A percentile compares a stretch with the other conserved stretches of the same genome.
phyloP scores from a whole-genome alignment of 2,797 vertebrate species.

The Melanotaenia parkinsoni region DNA sequence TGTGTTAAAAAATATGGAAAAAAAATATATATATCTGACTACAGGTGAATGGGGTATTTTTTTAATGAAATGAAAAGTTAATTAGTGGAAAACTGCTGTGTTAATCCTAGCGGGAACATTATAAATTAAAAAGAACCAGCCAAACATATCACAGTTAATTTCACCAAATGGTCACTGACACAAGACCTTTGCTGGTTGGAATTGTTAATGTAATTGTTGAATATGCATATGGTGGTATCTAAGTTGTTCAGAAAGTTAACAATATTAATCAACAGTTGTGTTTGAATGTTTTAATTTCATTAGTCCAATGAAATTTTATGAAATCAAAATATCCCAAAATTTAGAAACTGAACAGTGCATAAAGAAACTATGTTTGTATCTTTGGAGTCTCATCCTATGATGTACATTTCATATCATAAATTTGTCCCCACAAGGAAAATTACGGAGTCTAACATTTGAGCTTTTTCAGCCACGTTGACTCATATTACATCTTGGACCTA shows the following conservation, averaged over 20 bases:
- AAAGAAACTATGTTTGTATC: background rate
- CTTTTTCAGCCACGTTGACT: background rate
- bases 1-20: background rate
- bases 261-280: too few species aligned
- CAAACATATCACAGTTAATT: too few species aligned
- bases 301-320: background rate
- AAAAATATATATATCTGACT: background rate
- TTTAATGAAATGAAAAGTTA: too few species aligned
- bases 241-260: background rate
- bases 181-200: background rate
- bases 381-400: too few species aligned
- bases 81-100: too few species aligned
- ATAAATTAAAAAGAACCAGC: too few species aligned
- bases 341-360: background rate
- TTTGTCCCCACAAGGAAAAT: background rate
- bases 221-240: background rate
- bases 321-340: background rate
- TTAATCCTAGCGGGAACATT: too few species aligned
- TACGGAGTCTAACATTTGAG: background rate
- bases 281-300: too few species aligned
- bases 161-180: background rate
- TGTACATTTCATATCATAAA: too few species aligned
- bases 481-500: constrained; percentile 75
- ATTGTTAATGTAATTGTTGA: background rate
- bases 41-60: too few species aligned